Evolutionary conservation across 2,797 vertebrate species (phyloP), one percentile per base, ranked within the genome.

Genomic region (Poeciliopsis infans): DNA sequence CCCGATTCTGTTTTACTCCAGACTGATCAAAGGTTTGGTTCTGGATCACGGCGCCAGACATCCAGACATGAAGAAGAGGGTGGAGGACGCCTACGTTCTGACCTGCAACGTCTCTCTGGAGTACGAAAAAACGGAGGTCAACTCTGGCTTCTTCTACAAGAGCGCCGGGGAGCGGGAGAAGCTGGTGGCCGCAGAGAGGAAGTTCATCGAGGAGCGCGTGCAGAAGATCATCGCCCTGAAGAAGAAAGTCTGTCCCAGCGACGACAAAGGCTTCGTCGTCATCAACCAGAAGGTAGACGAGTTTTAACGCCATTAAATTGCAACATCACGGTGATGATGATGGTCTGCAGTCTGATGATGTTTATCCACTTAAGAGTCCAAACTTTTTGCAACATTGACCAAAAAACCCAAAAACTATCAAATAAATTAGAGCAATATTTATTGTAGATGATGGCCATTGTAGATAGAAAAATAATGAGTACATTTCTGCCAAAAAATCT

Each of bases 81-180:
- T 99, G 74, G 98, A 99, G 91, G 96, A 99, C 53, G 97, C 97
- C 13, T 99, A 94, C 53, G 87, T 99, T 72, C 96, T 99, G 73
- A 99, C 97, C 0, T 99, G 98, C 91, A 99, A 99, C 0, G 96
- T 99, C 0, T 99, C 98, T 1, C 85, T 99, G 88, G 98, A 99
- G 83, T 99, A 99, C 45, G 98, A 99, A 88, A 99, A 99, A 94
- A 99, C 98, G 23, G 98, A 99, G 88, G 98, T 99, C 89, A 99
- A 97, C 94, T 98, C 98, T 15, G 97, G 98, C 47, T 99, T 99
- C 93, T 99, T 99, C 95, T 99, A 99, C 89, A 99, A 99, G 96
- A 99, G 97, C 25, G 98, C 98, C 0, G 96, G 88, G 2, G 98
- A 99, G 91, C 94, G 98, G 81, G 98, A 99, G 91, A 99, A 98